These are phyloP conservation scores for Cotesia congregata DNA, from an alignment of 2,888 invertebrate species.

Conservation along the genomic window DNA sequence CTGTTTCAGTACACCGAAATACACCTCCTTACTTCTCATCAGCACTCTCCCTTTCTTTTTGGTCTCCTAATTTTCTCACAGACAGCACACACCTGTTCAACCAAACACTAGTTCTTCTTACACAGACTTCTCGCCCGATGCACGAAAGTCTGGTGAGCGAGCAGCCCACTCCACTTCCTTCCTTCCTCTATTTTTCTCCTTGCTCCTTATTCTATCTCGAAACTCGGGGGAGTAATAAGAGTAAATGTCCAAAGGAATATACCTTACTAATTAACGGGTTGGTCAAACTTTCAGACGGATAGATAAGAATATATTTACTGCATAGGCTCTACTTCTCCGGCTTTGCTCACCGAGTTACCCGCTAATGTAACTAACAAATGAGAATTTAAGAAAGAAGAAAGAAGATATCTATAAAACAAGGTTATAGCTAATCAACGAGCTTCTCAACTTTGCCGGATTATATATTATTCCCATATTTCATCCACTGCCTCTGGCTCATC, in stretches of 20 bases:
- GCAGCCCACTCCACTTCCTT: conserved; percentile 17
- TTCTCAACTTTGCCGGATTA: not conserved
- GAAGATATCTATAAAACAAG: not conserved
- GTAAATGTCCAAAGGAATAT: conserved; percentile 52
- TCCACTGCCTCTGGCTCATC: not conserved
- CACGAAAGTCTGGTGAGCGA: conserved; percentile 29
- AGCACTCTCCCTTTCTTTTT: conserved; percentile 22
- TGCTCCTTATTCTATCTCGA: conserved; percentile 19
- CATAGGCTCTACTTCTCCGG: conserved; percentile 44
- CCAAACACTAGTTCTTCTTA: not conserved
- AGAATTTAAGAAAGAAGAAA: not conserved
- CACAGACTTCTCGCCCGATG: conserved; percentile 11
- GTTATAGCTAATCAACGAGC: conserved; percentile 1
- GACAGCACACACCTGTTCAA: not conserved
- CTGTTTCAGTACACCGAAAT: conserved; percentile 21
- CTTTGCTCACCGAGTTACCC: conserved; percentile 8
- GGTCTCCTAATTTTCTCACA: conserved; percentile 5
- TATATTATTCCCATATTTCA: not conserved
- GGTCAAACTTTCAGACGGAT: conserved; percentile 63
- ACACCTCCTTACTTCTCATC: conserved; percentile 33
- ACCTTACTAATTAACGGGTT: conserved; percentile 63
- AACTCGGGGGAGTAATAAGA: not conserved
- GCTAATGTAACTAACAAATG: not conserved
- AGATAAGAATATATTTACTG: conserved; percentile 65
- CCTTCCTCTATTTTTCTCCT: conserved; percentile 20